Evolutionary conservation across 1,140 invertebrate species (phyloP).

Genomic region (Pseudomyrmex sp.): DNA sequence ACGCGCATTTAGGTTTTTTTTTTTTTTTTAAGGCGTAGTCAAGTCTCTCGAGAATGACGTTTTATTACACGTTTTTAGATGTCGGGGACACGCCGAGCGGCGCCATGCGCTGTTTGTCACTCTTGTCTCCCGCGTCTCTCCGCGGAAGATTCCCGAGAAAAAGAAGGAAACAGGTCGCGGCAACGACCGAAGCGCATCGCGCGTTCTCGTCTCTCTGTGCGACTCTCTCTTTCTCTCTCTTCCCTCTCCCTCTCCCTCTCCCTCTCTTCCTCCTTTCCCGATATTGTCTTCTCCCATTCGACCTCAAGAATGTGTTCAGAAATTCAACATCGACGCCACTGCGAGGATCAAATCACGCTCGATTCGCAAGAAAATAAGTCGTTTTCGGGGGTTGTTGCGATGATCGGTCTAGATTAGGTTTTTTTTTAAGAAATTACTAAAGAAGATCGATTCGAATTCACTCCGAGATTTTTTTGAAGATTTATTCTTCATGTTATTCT

Average conservation of each 20-base stretch:
- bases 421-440: too few relatives aligned
- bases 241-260: background rate
- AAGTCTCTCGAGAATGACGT: background rate
- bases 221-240: background rate
- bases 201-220: background rate
- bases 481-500: too few relatives aligned
- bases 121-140: slow-evolving; percentile 13
- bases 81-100: background rate
- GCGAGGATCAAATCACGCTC: background rate
- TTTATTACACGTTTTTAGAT: slow-evolving; percentile 16
- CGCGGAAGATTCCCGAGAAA: background rate
- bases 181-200: slow-evolving; percentile 14
- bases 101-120: background rate
- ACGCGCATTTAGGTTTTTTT: background rate
- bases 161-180: background rate
- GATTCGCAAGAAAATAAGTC: background rate
- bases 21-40: background rate
- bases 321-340: background rate
- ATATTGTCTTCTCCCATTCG: background rate
- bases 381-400: too few relatives aligned
- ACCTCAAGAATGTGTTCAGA: slow-evolving; percentile 3
- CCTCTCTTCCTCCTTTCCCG: background rate
- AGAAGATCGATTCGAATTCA: too few relatives aligned
- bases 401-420: too few relatives aligned
- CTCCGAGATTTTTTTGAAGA: too few relatives aligned